Base-by-base conservation (phyloP, 2,113 vertebrate species). In the Syngnathoides biaculeatus region DNA sequence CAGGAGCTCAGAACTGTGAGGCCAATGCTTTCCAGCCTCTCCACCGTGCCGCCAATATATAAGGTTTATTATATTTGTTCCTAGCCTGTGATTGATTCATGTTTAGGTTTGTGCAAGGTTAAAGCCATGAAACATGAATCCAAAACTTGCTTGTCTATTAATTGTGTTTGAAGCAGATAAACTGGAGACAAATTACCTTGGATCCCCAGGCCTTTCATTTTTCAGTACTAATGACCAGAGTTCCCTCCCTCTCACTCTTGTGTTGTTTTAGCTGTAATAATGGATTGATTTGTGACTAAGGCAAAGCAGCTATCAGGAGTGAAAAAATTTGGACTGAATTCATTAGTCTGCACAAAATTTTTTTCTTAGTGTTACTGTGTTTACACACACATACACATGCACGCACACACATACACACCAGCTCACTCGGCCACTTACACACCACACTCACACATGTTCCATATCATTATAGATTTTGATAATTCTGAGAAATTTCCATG, bases 331-430 rank as follows among this genome's bases (percentile, higher is more conserved):
- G 78, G 77, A 87, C 86, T 90, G 81, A 91, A 90, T 85, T 90
- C 84, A 90, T 91, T 90, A 88, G 88, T 90, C 91, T 88, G 81
- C 78, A 85, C 88, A 78, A 91, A 84, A 83, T 82, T 84, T 83
- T 88, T 86, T 90, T 19, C 45, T 92, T 85, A 87, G 86, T 73
- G 68, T 76, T 35, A 1, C 4, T 35, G 2, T 35, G 30, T 35
- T 35, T 35, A 35, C 30, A 35, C 30, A 35, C 30, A 35, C 30
- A 35, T 5, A 3, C 30, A 35, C 30, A 35, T 5, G 5, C 30
- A 35, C 30, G 5, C 2, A 35, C 30, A 35, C 30, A 35, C n/a
- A n/a, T n/a, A n/a, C n/a, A n/a, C n/a, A n/a, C n/a, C n/a, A n/a
- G n/a, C n/a, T n/a, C n/a, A n/a, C n/a, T n/a, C n/a, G n/a, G n/a